A percentile compares a stretch with the other conserved stretches of the same genome.
Evolutionary conservation across 2,888 invertebrate species (phyloP).

Genomic region (Toxonevra muliebris): DNA sequence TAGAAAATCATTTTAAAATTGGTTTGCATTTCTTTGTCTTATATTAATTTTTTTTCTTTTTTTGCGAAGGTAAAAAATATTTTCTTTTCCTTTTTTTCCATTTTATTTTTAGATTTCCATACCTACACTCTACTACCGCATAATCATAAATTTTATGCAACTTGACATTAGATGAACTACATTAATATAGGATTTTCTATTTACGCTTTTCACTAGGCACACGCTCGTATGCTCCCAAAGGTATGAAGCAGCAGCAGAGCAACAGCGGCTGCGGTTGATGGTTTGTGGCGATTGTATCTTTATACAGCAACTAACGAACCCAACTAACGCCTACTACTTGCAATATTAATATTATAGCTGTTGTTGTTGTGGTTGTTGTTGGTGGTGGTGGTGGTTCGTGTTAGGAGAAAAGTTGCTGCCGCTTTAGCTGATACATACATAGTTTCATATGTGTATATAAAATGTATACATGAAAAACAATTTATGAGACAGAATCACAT

Average conservation of each 20-base stretch:
- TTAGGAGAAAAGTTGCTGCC: slow-evolving; percentile 4
- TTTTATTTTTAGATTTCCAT: background rate
- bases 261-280: background rate
- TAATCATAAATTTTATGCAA: slow-evolving; percentile 25
- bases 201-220: background rate
- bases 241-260: background rate
- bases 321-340: slow-evolving; percentile 21
- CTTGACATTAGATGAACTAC: slow-evolving; percentile 30
- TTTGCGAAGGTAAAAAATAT: too few relatives aligned
- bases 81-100: too few relatives aligned
- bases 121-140: background rate
- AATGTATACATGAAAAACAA: slow-evolving; percentile 4
- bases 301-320: slow-evolving; percentile 18
- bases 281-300: background rate
- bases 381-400: background rate
- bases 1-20: too few relatives aligned
- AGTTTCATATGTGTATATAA: too few relatives aligned
- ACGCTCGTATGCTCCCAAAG: background rate
- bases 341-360: background rate
- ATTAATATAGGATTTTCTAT: slow-evolving; percentile 9
- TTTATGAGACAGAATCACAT: background rate
- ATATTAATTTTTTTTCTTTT: too few relatives aligned
- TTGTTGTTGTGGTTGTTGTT: background rate
- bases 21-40: too few relatives aligned
- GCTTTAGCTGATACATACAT: background rate